Percentiles rank a stretch among this genome's conserved stretches.
These are phyloP conservation scores for Agriotes lineatus DNA, from an alignment of 2,888 invertebrate species.

Conservation along the genomic window DNA sequence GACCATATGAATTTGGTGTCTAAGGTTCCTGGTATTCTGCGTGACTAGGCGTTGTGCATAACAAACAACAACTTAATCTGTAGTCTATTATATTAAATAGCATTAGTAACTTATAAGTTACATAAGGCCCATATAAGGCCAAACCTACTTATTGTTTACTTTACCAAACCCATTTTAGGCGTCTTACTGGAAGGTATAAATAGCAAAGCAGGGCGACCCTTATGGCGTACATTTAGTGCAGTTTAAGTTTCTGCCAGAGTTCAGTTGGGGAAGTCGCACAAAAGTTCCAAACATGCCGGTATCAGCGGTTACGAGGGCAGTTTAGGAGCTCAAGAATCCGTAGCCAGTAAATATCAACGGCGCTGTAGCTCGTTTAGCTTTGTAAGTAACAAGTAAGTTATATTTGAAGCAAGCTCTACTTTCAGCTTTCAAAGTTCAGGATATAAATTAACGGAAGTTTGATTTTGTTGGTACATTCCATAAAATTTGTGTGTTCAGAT, in stretches of 20 bases:
- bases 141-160: too few relatives aligned
- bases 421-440: constrained; percentile 53
- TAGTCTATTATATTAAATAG: too few relatives aligned
- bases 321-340: constrained; percentile 57
- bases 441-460: constrained; percentile 58
- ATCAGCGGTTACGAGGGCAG: constrained; percentile 59
- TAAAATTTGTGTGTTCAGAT: constrained; percentile 26
- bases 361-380: constrained; percentile 58
- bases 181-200: constrained; percentile 20
- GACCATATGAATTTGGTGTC: too few relatives aligned
- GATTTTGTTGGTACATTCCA: constrained; percentile 48
- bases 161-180: neutral
- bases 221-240: constrained; percentile 54
- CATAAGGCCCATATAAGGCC: too few relatives aligned
- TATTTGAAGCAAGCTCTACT: constrained; percentile 57
- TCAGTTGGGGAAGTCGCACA: constrained; percentile 55
- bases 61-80: too few relatives aligned
- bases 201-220: constrained; percentile 49
- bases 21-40: too few relatives aligned
- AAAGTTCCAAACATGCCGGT: constrained; percentile 56
- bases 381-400: constrained; percentile 55
- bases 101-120: neutral
- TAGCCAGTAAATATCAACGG: constrained; percentile 59
- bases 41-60: too few relatives aligned
- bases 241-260: constrained; percentile 56